Percentiles rank a stretch among this genome's conserved stretches.
Conservation (phyloP, 2,797 vertebrate species). For the Schizothorax lantsangensis region DNA sequence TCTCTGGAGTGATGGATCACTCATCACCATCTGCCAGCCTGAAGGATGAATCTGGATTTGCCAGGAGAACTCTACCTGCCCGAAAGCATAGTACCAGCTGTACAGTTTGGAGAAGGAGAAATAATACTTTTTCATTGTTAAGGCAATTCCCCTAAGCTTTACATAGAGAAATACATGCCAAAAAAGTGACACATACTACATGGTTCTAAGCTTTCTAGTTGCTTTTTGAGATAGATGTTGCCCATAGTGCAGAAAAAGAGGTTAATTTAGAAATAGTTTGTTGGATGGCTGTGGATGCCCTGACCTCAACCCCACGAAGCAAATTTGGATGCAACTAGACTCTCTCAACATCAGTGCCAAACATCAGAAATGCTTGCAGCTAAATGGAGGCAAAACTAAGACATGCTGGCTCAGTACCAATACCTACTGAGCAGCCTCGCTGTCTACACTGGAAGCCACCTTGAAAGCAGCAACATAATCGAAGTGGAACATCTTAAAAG, state of each 20-base stretch:
- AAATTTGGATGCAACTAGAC: conserved; percentile 10
- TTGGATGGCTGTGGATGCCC: conserved; percentile 4
- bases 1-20: conserved; percentile 48
- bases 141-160: not conserved
- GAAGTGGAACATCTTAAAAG: conserved; percentile 11
- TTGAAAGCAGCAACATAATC: conserved; percentile 4
- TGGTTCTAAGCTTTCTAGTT: not conserved
- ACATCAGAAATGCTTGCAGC: conserved; percentile 29
- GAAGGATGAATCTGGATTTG: conserved; percentile 41
- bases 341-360: conserved; percentile 26
- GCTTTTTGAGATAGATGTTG: not conserved
- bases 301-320: conserved; percentile 23
- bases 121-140: conserved; percentile 14
- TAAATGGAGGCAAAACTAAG: conserved; percentile 23
- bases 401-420: not conserved
- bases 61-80: conserved; percentile 42
- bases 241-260: not conserved
- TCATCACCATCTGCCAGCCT: conserved; percentile 52
- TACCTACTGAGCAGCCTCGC: not conserved
- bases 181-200: not conserved
- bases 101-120: conserved; percentile 18
- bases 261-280: conserved; percentile 5
- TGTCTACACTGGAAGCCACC: not conserved
- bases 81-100: conserved; percentile 25
- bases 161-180: not conserved